Evolutionary conservation across 2,888 invertebrate genomes (phyloP), one percentile per base, ranked within the genome.

Genomic region (Toxonevra muliebris): DNA sequence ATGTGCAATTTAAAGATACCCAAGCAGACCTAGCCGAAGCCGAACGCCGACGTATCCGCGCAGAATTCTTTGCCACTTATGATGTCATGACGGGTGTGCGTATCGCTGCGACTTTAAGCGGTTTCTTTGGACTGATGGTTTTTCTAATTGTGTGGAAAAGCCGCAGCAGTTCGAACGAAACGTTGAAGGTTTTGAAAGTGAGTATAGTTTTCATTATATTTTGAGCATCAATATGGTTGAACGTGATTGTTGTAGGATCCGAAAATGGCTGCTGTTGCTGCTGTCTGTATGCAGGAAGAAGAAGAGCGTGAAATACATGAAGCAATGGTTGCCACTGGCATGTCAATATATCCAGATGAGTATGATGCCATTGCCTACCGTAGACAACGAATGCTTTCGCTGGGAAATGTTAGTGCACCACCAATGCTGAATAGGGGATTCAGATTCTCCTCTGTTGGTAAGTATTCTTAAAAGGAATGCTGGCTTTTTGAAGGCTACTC

Each of bases 31-130:
- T 80, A 71, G 66, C 76, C 70, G 81, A 80, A 5, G 86, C 87
- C 76, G 89, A 91, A 77, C 88, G 91, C 66, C 91, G 92, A 82
- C 89, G 90, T 79, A 88, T 91, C 78, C 91, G 92, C 80, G 88
- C 91, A 78, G 93, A 93, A 83, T 95, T 93, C 87, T 95, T 94
- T 88, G 91, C 92, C 78, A 93, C 94, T 48, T 96, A 96, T 87
- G 95, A 96, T 88, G 93, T 93, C 85, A 95, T 95, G 95, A 96
- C 95, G 78, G 96, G 96, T 75, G 91, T 96, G 73, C 90, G 95
- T 74, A 96, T 96, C 86, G 96, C 96, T 76, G 93, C 93, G 76
- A 96, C 96, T 3, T 88, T 96, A 63, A 95, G 95, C 78, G 94
- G 94, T 77, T 95, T 96, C 86, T 96, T 96, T 86, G 92, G 93